These are phyloP conservation scores for Drosophila albomicans DNA, from an alignment of 1,140 invertebrate genomes.

Conservation along the genomic window DNA sequence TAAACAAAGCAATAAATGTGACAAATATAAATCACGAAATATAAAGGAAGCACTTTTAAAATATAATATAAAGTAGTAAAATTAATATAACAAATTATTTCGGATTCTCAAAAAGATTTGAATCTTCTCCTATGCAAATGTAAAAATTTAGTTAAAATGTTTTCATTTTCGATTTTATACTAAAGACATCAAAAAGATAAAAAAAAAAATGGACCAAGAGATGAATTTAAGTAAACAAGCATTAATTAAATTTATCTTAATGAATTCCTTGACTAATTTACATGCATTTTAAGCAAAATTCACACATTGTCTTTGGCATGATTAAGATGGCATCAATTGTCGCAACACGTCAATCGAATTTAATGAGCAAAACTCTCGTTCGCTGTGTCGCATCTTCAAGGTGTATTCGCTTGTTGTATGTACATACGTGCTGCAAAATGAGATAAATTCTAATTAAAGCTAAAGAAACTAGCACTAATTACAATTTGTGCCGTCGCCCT, in stretches of 20 bases:
- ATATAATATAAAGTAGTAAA: too few species aligned
- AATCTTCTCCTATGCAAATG: too few species aligned
- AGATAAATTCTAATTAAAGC: conserved; percentile 72
- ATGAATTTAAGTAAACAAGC: too few species aligned
- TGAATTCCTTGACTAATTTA: neutral
- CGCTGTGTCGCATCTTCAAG: conserved; percentile 60
- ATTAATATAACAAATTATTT: too few species aligned
- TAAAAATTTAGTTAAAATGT: too few species aligned
- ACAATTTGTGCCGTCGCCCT: conserved; percentile 73
- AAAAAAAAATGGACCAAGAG: too few species aligned
- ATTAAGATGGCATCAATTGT: conserved; percentile 1
- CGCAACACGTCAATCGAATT: conserved; percentile 7
- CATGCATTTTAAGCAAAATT: neutral
- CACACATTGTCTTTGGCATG: neutral
- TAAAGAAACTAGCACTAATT: conserved; percentile 74
- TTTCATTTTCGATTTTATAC: too few species aligned
- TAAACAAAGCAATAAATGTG: neutral
- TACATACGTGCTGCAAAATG: conserved; percentile 51
- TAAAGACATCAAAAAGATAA: too few species aligned
- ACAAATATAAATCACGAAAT: neutral
- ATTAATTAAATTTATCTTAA: neutral
- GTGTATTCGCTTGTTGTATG: conserved; percentile 47
- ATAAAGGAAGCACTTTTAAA: neutral
- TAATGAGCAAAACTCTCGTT: conserved; percentile 13
- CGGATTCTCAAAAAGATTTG: too few species aligned